Conservation (phyloP, 2,888 invertebrate species). For the Resseliella maxima region DNA sequence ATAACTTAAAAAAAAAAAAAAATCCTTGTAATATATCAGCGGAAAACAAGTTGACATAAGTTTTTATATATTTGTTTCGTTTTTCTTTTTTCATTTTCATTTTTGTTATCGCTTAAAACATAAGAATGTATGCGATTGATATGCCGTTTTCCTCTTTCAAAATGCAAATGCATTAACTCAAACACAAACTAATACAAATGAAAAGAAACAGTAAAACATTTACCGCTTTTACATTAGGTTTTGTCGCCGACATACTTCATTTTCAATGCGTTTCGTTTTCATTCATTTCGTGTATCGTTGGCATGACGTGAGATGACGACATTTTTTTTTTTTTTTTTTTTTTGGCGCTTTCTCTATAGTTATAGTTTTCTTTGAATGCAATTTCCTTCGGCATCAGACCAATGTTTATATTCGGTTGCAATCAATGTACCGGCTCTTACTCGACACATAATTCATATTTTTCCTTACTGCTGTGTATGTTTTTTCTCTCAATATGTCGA, state of each 20-base stretch:
- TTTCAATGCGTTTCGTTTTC: slow-evolving; percentile 10
- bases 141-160: background rate
- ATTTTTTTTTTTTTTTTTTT: background rate
- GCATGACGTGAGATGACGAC: background rate
- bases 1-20: background rate
- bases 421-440: background rate
- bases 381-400: background rate
- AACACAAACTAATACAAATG: background rate
- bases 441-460: background rate
- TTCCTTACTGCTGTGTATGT: background rate
- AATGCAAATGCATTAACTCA: background rate
- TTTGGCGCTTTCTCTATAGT: background rate
- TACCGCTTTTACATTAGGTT: background rate
- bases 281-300: background rate
- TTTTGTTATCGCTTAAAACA: background rate
- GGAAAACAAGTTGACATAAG: slow-evolving; percentile 3
- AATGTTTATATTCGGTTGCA: background rate
- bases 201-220: background rate
- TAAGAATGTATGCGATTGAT: background rate
- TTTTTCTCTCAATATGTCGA: background rate
- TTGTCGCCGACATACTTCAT: slow-evolving; percentile 50
- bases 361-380: background rate
- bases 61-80: background rate
- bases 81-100: background rate
- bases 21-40: slow-evolving; percentile 19